Percentiles rank a stretch among this genome's conserved stretches.
Conservation (phyloP, 2,113 vertebrate species). For the Entomyzon cyanotis region DNA sequence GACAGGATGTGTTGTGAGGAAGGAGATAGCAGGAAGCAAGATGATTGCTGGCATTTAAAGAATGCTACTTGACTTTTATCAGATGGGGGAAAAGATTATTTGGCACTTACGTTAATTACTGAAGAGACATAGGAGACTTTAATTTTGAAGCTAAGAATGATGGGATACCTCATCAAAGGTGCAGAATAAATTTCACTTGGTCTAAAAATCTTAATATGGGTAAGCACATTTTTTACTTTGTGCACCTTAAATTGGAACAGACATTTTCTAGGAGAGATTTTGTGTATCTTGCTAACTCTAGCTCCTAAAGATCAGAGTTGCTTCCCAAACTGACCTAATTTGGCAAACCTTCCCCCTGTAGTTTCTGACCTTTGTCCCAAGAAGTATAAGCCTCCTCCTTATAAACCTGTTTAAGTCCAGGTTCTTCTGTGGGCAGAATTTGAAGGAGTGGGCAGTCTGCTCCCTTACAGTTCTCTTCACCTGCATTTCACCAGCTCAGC, state of each 20-base stretch:
- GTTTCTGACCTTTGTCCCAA: background rate
- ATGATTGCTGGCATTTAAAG: slow-evolving; percentile 56
- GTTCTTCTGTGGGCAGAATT: background rate
- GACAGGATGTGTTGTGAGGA: background rate
- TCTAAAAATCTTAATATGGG: background rate
- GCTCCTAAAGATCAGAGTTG: background rate
- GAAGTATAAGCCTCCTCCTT: background rate
- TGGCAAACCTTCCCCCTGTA: background rate
- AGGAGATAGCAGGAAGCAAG: slow-evolving; percentile 10
- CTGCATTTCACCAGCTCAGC: background rate
- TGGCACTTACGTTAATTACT: slow-evolving; percentile 43
- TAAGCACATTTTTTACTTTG: background rate
- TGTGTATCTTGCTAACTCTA: background rate
- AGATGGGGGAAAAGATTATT: slow-evolving; percentile 36
- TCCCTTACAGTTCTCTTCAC: background rate
- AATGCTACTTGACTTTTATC: slow-evolving; percentile 60
- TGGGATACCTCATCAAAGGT: background rate
- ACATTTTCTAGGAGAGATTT: background rate
- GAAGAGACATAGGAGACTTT: slow-evolving; percentile 30
- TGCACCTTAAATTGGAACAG: background rate
- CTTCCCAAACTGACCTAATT: background rate
- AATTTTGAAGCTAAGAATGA: background rate
- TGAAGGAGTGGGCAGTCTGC: background rate
- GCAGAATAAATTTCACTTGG: background rate
- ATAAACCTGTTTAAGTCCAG: background rate